A percentile compares a stretch with the other conserved stretches of the same genome.
Evolutionary conservation across 2,888 invertebrate genomes (phyloP).

Genomic region (Cheilosia vernalis): DNA sequence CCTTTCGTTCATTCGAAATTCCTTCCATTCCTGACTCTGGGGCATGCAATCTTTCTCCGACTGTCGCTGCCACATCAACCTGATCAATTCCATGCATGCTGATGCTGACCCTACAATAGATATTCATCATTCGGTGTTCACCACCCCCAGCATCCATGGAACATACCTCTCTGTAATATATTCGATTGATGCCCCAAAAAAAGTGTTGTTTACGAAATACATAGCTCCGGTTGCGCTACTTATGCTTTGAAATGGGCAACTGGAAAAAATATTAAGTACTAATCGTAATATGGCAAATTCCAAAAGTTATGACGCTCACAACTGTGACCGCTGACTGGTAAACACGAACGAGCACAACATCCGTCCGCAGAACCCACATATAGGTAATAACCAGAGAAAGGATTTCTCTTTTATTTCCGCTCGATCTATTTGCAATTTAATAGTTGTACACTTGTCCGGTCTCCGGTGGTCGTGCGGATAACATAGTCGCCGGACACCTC

Average conservation of each 20-base stretch:
- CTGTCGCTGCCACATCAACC: background rate
- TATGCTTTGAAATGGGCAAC: conserved; percentile 45
- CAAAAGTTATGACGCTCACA: conserved; percentile 49
- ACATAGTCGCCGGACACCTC: conserved; percentile 46
- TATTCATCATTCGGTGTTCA: conserved; percentile 40
- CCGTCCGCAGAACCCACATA: background rate
- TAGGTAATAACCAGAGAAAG: conserved; percentile 14
- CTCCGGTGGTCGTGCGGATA: conserved; percentile 6
- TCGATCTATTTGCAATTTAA: conserved; percentile 72
- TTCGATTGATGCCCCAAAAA: conserved; percentile 50
- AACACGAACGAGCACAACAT: conserved; percentile 23
- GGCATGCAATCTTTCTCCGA: background rate
- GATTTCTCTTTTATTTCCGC: conserved; percentile 57
- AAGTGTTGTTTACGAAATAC: conserved; percentile 32
- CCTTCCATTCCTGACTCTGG: background rate
- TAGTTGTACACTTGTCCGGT: conserved; percentile 44
- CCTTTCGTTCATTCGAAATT: conserved; percentile 36
- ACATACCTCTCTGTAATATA: conserved; percentile 30
- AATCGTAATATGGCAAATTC: conserved; percentile 66
- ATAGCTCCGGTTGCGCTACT: conserved; percentile 29
- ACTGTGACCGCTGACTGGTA: conserved; percentile 15
- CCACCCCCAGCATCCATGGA: conserved; percentile 11
- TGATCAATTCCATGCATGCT: conserved; percentile 48
- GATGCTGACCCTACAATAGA: conserved; percentile 57
- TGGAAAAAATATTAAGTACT: conserved; percentile 56